phyloP scores from a whole-genome alignment of 2,888 invertebrate species.

The Brenthis hecate region DNA sequence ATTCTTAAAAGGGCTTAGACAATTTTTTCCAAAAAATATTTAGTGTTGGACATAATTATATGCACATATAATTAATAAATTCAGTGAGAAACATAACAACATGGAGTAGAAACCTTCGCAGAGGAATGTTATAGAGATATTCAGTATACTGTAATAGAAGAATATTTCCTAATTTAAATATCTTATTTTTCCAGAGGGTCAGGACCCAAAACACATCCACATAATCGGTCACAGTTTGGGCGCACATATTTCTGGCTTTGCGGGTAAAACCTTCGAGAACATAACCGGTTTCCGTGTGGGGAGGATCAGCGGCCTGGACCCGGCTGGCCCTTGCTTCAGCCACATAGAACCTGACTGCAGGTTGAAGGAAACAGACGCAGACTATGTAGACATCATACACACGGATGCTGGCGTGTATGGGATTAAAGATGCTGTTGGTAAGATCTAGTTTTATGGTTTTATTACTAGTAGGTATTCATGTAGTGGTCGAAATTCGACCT shows the following conservation, averaged over 20 bases:
- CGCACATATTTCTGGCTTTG: conserved; percentile 65
- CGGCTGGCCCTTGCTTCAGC: conserved; percentile 74
- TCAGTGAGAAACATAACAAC: no score
- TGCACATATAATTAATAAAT: no score
- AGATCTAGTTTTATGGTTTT: conserved; percentile 34
- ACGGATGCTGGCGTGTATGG: conserved; percentile 67
- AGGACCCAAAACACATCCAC: conserved; percentile 56
- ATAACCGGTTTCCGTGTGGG: conserved; percentile 58
- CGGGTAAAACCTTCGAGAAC: conserved; percentile 57
- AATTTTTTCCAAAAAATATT: no score
- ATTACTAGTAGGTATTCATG: background rate
- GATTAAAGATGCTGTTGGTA: conserved; percentile 57
- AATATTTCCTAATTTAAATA: background rate
- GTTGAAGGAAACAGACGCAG: conserved; percentile 57
- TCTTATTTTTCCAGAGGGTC: conserved; percentile 51
- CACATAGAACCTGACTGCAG: conserved; percentile 51
- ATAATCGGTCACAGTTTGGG: conserved; percentile 76
- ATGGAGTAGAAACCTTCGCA: no score
- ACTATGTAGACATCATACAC: conserved; percentile 66
- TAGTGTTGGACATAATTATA: no score
- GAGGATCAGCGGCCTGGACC: conserved; percentile 67
- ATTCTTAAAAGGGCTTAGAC: no score
- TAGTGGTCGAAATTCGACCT: no score
- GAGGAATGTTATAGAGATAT: no score
- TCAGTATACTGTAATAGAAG: no score